Evolutionary conservation across 1,140 invertebrate species (phyloP).

Genomic region (Drosophila littoralis): DNA sequence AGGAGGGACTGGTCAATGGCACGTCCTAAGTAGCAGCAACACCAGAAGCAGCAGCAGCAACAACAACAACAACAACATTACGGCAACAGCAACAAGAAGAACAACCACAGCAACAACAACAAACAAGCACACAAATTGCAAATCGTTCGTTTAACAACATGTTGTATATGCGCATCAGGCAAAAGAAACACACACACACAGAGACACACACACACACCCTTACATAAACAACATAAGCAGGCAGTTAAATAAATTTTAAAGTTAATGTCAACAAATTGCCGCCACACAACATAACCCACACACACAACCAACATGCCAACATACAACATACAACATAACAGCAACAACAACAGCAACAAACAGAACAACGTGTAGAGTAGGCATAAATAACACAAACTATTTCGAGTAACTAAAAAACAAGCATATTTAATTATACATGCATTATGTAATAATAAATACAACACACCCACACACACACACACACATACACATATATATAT

Average conservation of each 20-base stretch:
- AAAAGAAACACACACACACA: constrained; percentile 15
- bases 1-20: constrained; percentile 80
- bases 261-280: constrained; percentile 48
- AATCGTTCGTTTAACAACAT: constrained; percentile 52
- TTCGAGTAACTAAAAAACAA: constrained; percentile 65
- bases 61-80: constrained; percentile 35
- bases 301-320: neutral
- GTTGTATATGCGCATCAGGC: constrained; percentile 36
- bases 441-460: constrained; percentile 64
- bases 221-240: constrained; percentile 19
- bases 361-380: constrained; percentile 51
- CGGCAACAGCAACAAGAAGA: constrained; percentile 12
- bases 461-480: constrained; percentile 52
- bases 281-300: constrained; percentile 29
- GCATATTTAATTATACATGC: constrained; percentile 60
- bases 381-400: constrained; percentile 62
- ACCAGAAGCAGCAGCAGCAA: constrained; percentile 31
- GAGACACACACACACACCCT: neutral
- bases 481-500: constrained; percentile 39
- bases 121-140: constrained; percentile 46
- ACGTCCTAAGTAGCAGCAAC: constrained; percentile 68
- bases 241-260: constrained; percentile 62
- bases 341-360: constrained; percentile 15
- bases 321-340: constrained; percentile 20
- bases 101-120: constrained; percentile 28